Percentiles rank a stretch among this genome's conserved stretches.
phyloP scores from a whole-genome alignment of 2,113 vertebrate genomes.

The Herpailurus yagouaroundi region DNA sequence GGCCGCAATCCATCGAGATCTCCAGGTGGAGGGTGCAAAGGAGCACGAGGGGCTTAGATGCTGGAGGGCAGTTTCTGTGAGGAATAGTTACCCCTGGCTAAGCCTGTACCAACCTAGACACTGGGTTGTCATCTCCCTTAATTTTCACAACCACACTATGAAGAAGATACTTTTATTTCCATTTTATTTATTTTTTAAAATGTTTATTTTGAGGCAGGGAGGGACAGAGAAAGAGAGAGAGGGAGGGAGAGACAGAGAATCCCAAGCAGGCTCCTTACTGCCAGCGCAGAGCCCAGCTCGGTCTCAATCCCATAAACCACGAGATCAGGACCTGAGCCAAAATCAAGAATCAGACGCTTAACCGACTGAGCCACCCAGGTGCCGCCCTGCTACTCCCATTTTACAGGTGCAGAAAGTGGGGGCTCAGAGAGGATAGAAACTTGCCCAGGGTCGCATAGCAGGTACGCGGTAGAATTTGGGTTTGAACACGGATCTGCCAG shows the following conservation, averaged over 20 bases:
- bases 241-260: too few species aligned
- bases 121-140: not conserved
- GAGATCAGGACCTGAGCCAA: too few species aligned
- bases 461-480: not conserved
- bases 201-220: too few species aligned
- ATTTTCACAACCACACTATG: not conserved
- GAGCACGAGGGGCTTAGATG: not conserved
- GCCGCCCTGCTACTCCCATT: not conserved
- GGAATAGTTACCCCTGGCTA: too few species aligned
- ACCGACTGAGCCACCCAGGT: too few species aligned
- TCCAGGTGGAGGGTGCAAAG: not conserved
- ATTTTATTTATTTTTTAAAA: not conserved
- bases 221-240: too few species aligned
- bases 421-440: not conserved
- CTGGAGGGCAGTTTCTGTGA: not conserved
- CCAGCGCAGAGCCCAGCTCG: too few species aligned
- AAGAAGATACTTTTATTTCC: not conserved
- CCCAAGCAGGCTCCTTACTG: too few species aligned
- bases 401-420: not conserved
- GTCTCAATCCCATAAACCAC: too few species aligned
- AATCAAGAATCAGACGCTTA: too few species aligned
- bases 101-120: not conserved
- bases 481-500: not conserved
- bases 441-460: not conserved
- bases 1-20: fast-evolving